Base-by-base conservation (phyloP, 2,113 vertebrate species). In the Aix galericulata region DNA sequence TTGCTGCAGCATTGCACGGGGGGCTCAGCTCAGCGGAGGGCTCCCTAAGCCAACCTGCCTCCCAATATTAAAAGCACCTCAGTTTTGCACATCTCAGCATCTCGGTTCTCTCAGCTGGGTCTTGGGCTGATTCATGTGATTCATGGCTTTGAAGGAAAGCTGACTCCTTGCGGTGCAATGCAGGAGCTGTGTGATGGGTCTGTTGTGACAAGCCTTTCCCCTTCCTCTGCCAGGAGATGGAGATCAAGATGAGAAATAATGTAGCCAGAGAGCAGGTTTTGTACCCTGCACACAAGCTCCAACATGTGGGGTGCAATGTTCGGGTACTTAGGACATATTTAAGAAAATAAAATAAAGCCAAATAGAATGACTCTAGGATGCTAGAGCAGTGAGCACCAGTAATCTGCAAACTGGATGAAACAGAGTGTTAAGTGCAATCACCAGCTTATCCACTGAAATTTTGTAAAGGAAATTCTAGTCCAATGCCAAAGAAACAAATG, bases 191-290 rank as follows among this genome's bases (percentile, higher is more conserved):
- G 8, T 0, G 3, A 32, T 2, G n/a, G 79, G 59, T 77, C 59
- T 90, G 91, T 77, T 29, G 32, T 0, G 36, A 88, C 76, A 92
- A 93, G 88, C n/a, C 64, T 80, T 38, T 62, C 22, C 73, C 73
- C 75, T 5, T 72, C 17, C 78, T 48, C 71, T 15, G 59, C 46
- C 34, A 23, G 87, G 63, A 83, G 71, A 63, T 4, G 69, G 40
- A 4, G 60, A 64, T 44, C 26, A 8, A 3, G 42, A 66, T 14
- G 40, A 77, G 72, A 8, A 66, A 67, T 15, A 42, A 44, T 63
- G 4, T 5, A 25, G 55, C 34, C 17, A 0, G 44, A 32, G 62
- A 53, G 53, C 8, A 1, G 71, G 63, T 29, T 68, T 44, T 10
- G 58, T 8, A 5, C 7, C 2, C 78, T 11, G 36, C 66, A 25